A percentile compares a stretch with the other conserved stretches of the same genome.
These are phyloP conservation scores for Formica exsecta DNA, from an alignment of 1,140 invertebrate species.

Conservation along the genomic window DNA sequence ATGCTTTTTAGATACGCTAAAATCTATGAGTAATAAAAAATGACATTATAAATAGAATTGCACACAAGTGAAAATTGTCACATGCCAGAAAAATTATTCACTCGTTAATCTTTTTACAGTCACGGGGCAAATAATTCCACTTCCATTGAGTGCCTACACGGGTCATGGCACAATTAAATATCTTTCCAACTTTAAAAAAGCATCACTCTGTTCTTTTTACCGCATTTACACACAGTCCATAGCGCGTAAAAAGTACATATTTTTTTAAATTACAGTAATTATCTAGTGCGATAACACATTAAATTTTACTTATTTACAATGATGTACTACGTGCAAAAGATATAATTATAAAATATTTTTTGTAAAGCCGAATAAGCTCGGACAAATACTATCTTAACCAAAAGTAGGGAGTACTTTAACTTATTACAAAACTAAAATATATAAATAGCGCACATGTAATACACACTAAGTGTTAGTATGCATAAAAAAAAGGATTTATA, in stretches of 20 bases:
- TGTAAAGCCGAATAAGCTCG: not conserved
- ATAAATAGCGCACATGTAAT: not conserved
- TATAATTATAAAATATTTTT: not conserved
- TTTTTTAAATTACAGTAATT: not conserved
- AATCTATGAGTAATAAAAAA: not conserved
- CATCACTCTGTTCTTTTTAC: not conserved
- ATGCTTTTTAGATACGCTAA: not conserved
- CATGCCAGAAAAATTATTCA: conserved; percentile 18
- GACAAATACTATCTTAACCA: not conserved
- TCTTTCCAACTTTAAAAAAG: conserved; percentile 21
- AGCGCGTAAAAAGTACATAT: not conserved
- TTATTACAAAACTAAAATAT: too few relatives aligned
- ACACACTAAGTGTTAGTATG: not conserved
- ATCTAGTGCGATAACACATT: not conserved
- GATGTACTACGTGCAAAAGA: not conserved
- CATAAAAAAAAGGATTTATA: conserved; percentile 17
- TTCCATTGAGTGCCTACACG: not conserved
- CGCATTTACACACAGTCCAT: not conserved
- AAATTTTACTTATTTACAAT: too few relatives aligned
- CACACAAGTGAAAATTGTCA: not conserved
- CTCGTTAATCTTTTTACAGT: conserved; percentile 31
- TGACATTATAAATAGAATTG: not conserved
- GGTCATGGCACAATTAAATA: conserved; percentile 32
- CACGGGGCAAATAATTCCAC: conserved; percentile 25
- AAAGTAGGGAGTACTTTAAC: not conserved